A percentile compares a stretch with the other conserved stretches of the same genome.
phyloP scores from a whole-genome alignment of 2,113 vertebrate genomes.

The Pterocles orientalis region DNA sequence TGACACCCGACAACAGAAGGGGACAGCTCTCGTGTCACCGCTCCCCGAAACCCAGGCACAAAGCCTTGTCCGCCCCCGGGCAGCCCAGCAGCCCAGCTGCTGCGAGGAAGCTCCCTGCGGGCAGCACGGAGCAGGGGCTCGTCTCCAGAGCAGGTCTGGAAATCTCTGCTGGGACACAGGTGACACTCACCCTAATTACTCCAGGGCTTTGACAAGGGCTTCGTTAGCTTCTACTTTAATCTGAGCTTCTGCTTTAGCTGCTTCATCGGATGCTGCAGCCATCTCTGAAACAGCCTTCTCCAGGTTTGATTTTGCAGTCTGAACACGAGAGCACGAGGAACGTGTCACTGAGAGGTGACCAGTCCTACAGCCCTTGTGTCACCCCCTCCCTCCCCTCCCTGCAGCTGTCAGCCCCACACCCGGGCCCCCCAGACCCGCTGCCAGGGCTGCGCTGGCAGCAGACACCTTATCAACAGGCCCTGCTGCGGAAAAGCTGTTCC shows the following conservation, averaged over 20 bases:
- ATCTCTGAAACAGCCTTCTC: slow-evolving; percentile 88
- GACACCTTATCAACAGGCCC: neutral
- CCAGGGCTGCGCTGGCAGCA: neutral
- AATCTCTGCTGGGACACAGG: neutral
- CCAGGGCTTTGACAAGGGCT: slow-evolving; percentile 93
- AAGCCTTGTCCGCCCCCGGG: rapidly evolving
- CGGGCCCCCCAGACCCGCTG: neutral
- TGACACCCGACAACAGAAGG: neutral
- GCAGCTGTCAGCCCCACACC: rapidly evolving
- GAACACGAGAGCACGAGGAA: neutral
- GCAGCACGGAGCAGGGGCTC: neutral
- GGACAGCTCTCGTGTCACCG: neutral
- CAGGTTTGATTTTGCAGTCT: slow-evolving; percentile 91
- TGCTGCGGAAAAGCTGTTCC: neutral
- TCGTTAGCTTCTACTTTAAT: slow-evolving; percentile 92
- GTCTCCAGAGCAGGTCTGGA: neutral
- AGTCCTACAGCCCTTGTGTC: neutral
- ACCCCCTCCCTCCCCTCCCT: neutral
- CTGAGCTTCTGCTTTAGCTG: slow-evolving; percentile 83
- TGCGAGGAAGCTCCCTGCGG: neutral
- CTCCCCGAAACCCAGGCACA: neutral
- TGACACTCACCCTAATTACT: slow-evolving; percentile 69
- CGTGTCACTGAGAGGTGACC: rapidly evolving
- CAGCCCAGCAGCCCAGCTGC: neutral
- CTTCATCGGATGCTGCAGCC: slow-evolving; percentile 77